phyloP scores from a whole-genome alignment of 2,113 vertebrate species.

The Datnioides undecimradiatus region DNA sequence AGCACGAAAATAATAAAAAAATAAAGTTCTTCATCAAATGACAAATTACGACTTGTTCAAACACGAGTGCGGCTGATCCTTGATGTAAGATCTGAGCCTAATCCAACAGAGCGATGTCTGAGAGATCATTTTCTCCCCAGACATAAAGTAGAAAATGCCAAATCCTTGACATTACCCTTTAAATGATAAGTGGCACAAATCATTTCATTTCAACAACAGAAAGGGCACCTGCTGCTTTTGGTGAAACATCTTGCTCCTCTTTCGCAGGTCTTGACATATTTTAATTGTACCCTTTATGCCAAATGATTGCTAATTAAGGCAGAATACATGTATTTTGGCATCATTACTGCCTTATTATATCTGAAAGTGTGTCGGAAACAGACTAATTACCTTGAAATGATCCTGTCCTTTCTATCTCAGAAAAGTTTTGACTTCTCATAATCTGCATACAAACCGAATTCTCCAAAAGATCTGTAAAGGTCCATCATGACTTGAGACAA shows the following conservation, averaged over 20 bases:
- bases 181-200: conserved; percentile 8
- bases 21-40: neutral
- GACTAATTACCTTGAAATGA: neutral
- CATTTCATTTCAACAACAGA: neutral
- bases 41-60: neutral
- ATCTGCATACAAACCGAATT: neutral
- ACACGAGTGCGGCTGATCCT: neutral
- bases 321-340: neutral
- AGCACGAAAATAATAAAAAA: neutral
- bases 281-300: neutral
- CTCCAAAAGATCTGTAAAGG: neutral
- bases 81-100: neutral
- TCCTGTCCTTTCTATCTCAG: neutral
- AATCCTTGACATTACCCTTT: conserved; percentile 23
- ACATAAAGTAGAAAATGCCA: conserved; percentile 1
- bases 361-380: neutral
- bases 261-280: neutral
- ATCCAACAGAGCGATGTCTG: neutral
- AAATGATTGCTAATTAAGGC: too few relatives aligned
- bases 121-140: neutral
- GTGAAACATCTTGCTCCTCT: too few relatives aligned
- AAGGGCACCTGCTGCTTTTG: conserved; percentile 11
- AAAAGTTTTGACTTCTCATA: neutral
- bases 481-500: neutral
- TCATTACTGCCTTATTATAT: neutral